A percentile compares a stretch with the other conserved stretches of the same genome.
phyloP scores from a whole-genome alignment of 2,888 invertebrate genomes.

The Eristalis tenax region DNA sequence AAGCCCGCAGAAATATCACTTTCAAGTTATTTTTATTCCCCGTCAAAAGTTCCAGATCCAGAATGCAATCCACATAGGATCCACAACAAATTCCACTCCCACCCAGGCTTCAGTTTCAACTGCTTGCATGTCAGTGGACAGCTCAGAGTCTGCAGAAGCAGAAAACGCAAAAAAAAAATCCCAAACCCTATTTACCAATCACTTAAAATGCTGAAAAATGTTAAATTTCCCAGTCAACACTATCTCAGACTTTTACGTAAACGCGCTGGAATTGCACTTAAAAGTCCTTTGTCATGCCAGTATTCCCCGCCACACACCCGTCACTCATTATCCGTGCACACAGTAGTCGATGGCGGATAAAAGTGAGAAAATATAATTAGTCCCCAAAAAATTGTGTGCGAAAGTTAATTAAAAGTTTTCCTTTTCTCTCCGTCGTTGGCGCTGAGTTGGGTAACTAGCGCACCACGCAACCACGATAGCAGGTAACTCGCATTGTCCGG shows the following conservation, averaged over 20 bases:
- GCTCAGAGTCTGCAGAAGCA: not conserved
- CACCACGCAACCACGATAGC: not conserved
- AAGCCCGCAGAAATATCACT: too few species aligned
- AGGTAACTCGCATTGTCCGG: not conserved
- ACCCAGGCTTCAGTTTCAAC: not conserved
- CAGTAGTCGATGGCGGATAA: not conserved
- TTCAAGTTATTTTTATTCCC: too few species aligned
- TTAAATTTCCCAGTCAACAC: not conserved
- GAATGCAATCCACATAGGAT: not conserved
- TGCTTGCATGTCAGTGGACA: not conserved
- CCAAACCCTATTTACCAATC: not conserved
- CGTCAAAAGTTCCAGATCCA: too few species aligned
- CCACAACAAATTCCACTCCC: not conserved
- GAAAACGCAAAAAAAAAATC: too few species aligned
- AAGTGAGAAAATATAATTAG: slow-evolving; percentile 27
- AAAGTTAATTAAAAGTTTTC: slow-evolving; percentile 61
- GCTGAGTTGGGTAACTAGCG: not conserved
- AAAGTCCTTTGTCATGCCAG: not conserved
- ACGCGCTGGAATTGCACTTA: not conserved
- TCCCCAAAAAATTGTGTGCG: slow-evolving; percentile 16
- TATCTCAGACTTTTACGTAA: not conserved
- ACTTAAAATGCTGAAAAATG: not conserved
- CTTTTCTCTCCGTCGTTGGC: not conserved
- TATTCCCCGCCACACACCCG: not conserved
- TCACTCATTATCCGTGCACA: not conserved